Evolutionary conservation across 2,113 vertebrate genomes (phyloP).

Genomic region (Mustelus asterias): DNA sequence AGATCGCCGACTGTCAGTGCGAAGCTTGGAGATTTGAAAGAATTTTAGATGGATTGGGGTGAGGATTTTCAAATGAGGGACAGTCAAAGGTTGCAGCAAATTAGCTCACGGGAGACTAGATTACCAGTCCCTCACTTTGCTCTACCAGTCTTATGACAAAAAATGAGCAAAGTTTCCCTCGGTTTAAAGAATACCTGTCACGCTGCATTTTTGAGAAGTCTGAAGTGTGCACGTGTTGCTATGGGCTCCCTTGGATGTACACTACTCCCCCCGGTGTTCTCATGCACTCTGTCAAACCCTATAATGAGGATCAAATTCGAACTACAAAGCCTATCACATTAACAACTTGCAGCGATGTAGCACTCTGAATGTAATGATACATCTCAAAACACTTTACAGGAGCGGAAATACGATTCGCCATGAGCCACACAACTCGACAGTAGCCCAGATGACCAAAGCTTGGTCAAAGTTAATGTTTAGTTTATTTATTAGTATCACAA

Average conservation of each 20-base stretch:
- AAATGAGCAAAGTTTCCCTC: slow-evolving; percentile 44
- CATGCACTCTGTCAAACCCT: background rate
- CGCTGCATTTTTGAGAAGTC: slow-evolving; percentile 44
- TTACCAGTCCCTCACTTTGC: slow-evolving; percentile 40
- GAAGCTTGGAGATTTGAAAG: slow-evolving; percentile 51
- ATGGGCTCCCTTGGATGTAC: slow-evolving; percentile 45
- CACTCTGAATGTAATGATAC: background rate
- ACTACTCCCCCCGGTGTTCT: background rate
- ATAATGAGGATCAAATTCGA: background rate
- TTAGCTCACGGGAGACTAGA: slow-evolving; percentile 48
- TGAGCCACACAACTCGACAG: no score
- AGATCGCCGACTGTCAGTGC: slow-evolving; percentile 45
- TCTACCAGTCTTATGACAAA: slow-evolving; percentile 40
- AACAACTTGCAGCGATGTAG: background rate
- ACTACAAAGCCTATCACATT: background rate
- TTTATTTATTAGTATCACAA: no score
- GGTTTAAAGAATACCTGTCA: slow-evolving; percentile 40
- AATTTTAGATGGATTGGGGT: slow-evolving; percentile 45
- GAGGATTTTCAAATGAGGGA: slow-evolving; percentile 46
- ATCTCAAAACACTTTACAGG: background rate
- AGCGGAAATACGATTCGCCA: background rate
- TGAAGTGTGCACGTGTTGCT: slow-evolving; percentile 43
- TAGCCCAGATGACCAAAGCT: no score
- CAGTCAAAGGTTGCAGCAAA: slow-evolving; percentile 47
- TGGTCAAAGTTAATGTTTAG: no score